Evolutionary conservation across 1,140 invertebrate genomes (phyloP), one percentile per base, ranked within the genome.

Genomic region (Samia ricini): DNA sequence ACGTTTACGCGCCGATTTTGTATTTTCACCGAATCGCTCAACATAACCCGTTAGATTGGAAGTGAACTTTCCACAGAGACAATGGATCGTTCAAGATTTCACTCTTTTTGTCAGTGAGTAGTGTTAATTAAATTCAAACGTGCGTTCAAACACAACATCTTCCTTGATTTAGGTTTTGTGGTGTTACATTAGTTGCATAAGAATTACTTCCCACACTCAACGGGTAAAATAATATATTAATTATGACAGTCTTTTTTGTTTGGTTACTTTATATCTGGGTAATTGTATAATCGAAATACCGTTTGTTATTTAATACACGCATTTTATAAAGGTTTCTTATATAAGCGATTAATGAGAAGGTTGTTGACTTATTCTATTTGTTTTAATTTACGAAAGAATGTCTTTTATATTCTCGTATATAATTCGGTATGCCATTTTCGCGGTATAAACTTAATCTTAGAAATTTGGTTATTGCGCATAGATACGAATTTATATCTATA

Each of bases 21-120:
- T 36, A 36, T 36, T 36, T 36, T 36, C 33, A 36, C 33, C 4
- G 4, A 36, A 36, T 10, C 2, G 33, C 12, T 36, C 10, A 36
- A 12, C 12, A 42, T 3, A 42, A 15, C 3, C 33, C 7, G n/a
- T n/a, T n/a, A n/a, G 33, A 42, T 42, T 42, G 10, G 33, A 12
- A 42, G 33, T 10, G 10, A 79, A 84, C 85, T 85, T 86, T 86
- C 82, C 79, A 81, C 64, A 56, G 63, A 79, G 65, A 88, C 85
- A 89, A 89, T 89, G 55, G 77, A 64, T 77, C 67, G 78, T 80
- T 80, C 71, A 68, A 77, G 76, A 78, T 85, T 89, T 89, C 84
- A 87, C 84, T 84, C 69, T 89, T 88, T 87, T 89, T 89, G 81
- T 82, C 81, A 82, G 77, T 72, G 60, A 69, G 70, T 64, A 62